Conservation (phyloP, 1,140 invertebrate species). For the Scaptomyza graminum region DNA sequence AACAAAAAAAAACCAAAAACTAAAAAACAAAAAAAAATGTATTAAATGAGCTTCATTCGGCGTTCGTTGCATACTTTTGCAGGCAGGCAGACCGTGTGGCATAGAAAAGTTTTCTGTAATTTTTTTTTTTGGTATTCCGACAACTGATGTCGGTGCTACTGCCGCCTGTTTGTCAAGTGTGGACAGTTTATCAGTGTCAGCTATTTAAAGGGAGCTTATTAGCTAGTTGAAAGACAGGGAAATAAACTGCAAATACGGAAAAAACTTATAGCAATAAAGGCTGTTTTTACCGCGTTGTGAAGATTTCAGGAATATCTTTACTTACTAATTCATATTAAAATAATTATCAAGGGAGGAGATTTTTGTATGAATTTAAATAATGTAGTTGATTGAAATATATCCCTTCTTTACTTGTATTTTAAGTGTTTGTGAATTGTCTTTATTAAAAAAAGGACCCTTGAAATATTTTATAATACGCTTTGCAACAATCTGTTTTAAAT, state of each 20-base stretch:
- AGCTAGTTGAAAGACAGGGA: neutral
- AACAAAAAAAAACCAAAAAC: constrained; percentile 13
- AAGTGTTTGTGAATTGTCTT: no score
- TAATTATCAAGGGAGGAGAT: no score
- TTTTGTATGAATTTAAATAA: no score
- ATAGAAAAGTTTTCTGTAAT: constrained; percentile 20
- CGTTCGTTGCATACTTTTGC: constrained; percentile 42
- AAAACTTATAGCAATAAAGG: neutral
- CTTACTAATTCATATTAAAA: no score
- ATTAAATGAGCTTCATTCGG: constrained; percentile 62
- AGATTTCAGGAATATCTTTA: no score
- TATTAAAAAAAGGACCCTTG: no score
- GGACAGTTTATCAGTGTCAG: constrained; percentile 20
- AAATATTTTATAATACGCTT: no score
- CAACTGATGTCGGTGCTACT: neutral
- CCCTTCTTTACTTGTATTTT: no score
- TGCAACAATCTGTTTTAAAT: no score
- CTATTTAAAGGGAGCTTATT: constrained; percentile 10
- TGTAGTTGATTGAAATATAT: no score
- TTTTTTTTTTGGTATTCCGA: neutral
- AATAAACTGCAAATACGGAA: neutral
- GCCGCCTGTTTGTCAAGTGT: constrained; percentile 9
- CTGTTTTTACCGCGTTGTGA: no score
- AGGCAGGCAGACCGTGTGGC: constrained; percentile 1
- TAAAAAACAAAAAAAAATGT: constrained; percentile 10